These are phyloP conservation scores for Sebastes goodei DNA, from an alignment of 2,797 vertebrate species.

Conservation along the genomic window DNA sequence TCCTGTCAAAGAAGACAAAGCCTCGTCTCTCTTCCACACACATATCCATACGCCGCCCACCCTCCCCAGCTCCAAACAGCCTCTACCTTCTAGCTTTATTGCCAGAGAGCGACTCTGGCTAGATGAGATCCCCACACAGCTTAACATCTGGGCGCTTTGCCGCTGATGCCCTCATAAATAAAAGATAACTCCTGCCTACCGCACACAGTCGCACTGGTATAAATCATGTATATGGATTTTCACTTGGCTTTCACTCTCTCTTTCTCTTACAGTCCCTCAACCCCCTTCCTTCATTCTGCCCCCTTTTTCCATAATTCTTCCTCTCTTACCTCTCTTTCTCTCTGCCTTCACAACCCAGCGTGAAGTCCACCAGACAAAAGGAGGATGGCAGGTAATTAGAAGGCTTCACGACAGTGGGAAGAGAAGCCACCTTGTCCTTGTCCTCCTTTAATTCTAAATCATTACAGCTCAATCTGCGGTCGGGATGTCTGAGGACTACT, in stretches of 20 bases:
- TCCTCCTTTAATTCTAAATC: slow-evolving; percentile 45
- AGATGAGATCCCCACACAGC: slow-evolving; percentile 83
- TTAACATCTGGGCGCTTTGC: slow-evolving; percentile 85
- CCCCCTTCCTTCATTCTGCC: slow-evolving; percentile 58
- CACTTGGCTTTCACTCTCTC: slow-evolving; percentile 81
- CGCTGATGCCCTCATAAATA: slow-evolving; percentile 87
- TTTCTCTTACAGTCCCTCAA: slow-evolving; percentile 67
- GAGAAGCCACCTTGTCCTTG: slow-evolving; percentile 37
- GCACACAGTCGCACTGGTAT: slow-evolving; percentile 79
- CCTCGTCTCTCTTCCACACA: slow-evolving; percentile 41
- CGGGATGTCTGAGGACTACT: slow-evolving; percentile 1
- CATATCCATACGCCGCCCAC: slow-evolving; percentile 21
- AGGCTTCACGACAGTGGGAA: slow-evolving; percentile 30
- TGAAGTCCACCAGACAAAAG: slow-evolving; percentile 48
- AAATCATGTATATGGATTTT: slow-evolving; percentile 89
- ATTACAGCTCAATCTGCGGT: slow-evolving; percentile 7
- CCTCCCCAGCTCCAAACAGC: slow-evolving; percentile 40
- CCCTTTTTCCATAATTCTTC: slow-evolving; percentile 54
- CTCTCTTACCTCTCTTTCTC: slow-evolving; percentile 5
- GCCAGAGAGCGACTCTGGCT: slow-evolving; percentile 73
- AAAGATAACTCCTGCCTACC: slow-evolving; percentile 84
- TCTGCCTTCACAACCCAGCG: slow-evolving; percentile 32
- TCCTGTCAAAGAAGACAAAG: slow-evolving; percentile 62
- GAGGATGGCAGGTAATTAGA: slow-evolving; percentile 82
- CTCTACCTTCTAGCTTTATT: slow-evolving; percentile 74